Conservation (phyloP, 2,797 vertebrate species). For the Coregonus ussuriensis region DNA sequence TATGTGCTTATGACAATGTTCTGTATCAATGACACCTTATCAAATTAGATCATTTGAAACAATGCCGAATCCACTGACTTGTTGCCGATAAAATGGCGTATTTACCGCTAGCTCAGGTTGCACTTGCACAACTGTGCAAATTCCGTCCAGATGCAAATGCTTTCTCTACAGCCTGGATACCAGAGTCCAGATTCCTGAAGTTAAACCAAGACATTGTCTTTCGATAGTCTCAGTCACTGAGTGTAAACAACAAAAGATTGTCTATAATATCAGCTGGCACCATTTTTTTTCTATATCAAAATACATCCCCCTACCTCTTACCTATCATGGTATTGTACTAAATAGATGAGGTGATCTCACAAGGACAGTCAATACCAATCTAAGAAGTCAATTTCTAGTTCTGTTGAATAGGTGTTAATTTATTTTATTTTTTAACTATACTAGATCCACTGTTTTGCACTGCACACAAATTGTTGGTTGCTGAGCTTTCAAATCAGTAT, state of each 20-base stretch:
- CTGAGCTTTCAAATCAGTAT: neutral
- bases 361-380: too few relatives aligned
- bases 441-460: neutral
- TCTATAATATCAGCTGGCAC: neutral
- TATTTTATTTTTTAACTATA: neutral
- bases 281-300: neutral
- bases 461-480: neutral
- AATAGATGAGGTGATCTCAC: neutral
- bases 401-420: neutral
- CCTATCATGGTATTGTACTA: neutral
- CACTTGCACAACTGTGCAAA: neutral
- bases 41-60: conserved; percentile 1
- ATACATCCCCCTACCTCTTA: neutral
- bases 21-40: neutral
- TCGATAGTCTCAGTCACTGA: neutral
- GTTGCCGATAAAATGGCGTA: neutral
- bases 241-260: neutral
- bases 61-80: neutral
- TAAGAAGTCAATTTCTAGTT: neutral
- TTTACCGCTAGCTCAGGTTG: neutral
- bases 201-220: neutral
- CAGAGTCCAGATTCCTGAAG: neutral
- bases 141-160: neutral
- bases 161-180: neutral
- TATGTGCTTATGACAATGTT: conserved; percentile 14